phyloP scores from a whole-genome alignment of 2,113 vertebrate genomes.

The Probosciger aterrimus region DNA sequence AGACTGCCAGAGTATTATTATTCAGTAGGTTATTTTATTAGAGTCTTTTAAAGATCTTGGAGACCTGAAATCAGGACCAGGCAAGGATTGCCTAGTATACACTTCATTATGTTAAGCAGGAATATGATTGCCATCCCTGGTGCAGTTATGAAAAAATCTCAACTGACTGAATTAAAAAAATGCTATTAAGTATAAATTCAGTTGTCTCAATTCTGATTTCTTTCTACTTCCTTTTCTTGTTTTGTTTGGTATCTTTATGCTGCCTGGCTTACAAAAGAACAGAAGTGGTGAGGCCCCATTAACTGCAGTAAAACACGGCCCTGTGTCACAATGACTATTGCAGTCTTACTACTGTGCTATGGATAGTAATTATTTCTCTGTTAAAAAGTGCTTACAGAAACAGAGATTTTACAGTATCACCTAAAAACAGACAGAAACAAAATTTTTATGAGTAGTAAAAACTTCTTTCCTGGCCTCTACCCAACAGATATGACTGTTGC shows the following conservation, averaged over 20 bases:
- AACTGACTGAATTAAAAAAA: not conserved
- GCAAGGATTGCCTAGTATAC: not conserved
- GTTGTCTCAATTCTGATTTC: not conserved
- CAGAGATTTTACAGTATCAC: not conserved
- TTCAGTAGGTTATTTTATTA: not conserved
- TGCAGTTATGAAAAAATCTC: not conserved
- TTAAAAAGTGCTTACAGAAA: not conserved
- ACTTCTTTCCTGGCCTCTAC: not conserved
- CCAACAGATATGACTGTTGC: not conserved
- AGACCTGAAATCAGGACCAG: not conserved
- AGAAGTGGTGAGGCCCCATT: not conserved
- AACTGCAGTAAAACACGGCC: not conserved
- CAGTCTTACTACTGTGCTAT: not conserved
- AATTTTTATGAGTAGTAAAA: not conserved
- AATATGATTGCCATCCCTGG: not conserved
- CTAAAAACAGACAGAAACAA: not conserved
- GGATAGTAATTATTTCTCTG: not conserved
- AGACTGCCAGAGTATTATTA: not conserved
- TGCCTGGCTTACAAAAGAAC: not conserved
- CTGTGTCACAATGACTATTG: not conserved
- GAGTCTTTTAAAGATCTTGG: not conserved
- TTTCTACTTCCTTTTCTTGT: not conserved
- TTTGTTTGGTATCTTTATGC: not conserved
- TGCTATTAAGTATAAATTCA: not conserved
- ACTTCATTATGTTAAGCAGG: not conserved